Evolutionary conservation across 2,888 invertebrate genomes (phyloP).

Genomic region (Drosophila borborema): DNA sequence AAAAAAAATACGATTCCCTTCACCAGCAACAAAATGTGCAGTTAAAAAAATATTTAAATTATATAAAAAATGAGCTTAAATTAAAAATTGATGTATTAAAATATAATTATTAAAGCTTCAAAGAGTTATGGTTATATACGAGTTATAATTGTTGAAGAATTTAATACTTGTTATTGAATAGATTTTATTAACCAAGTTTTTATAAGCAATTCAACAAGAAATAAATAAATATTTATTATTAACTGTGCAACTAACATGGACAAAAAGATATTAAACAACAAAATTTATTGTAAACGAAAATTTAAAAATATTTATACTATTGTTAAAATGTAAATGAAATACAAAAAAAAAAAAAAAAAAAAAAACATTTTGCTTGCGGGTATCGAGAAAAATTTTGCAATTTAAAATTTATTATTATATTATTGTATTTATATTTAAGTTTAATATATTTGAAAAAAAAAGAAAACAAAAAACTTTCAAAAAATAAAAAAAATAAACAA

Average conservation of each 20-base stretch:
- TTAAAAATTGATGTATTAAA: slow-evolving; percentile 11
- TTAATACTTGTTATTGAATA: slow-evolving; percentile 35
- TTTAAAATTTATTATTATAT: slow-evolving; percentile 70
- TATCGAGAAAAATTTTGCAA: slow-evolving; percentile 58
- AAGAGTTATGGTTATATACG: slow-evolving; percentile 34
- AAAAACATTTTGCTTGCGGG: slow-evolving; percentile 64
- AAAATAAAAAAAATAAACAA: slow-evolving; percentile 30
- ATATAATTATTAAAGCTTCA: slow-evolving; percentile 20
- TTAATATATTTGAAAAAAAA: slow-evolving; percentile 46
- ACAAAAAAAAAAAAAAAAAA: slow-evolving; percentile 35
- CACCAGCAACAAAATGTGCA: slow-evolving; percentile 39
- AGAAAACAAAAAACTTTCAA: slow-evolving; percentile 41
- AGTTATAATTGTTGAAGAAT: slow-evolving; percentile 35
- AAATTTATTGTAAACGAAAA: slow-evolving; percentile 10
- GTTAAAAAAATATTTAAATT: slow-evolving; percentile 28
- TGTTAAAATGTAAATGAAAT: slow-evolving; percentile 31
- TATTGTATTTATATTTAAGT: slow-evolving; percentile 68
- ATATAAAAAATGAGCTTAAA: slow-evolving; percentile 5
- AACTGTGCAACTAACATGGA: slow-evolving; percentile 56
- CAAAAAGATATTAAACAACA: slow-evolving; percentile 23
- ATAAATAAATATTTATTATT: slow-evolving; percentile 17
- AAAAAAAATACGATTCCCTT: slow-evolving; percentile 9
- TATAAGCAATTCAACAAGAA: slow-evolving; percentile 8
- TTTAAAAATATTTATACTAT: slow-evolving; percentile 22
- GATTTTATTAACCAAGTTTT: slow-evolving; percentile 26